Percentiles rank a stretch among this genome's conserved stretches.
Evolutionary conservation across 1,140 invertebrate species (phyloP).

Genomic region (Scaptomyza pallida): DNA sequence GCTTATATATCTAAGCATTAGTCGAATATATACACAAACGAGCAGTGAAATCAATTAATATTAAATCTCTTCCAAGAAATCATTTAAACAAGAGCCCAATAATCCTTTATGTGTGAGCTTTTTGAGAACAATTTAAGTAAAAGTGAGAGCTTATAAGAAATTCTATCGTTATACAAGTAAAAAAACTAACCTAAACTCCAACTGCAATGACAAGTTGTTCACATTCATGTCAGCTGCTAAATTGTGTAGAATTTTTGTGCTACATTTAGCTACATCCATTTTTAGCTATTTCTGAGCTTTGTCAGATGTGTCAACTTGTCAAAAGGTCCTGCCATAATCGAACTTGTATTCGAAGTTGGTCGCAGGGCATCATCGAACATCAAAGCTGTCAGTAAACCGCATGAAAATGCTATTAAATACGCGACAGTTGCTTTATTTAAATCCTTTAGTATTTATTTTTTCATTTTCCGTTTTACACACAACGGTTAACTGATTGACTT

Average conservation of each 20-base stretch:
- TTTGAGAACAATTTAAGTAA: no score
- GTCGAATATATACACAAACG: no score
- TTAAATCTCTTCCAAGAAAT: neutral
- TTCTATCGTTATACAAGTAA: no score
- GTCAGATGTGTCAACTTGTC: constrained; percentile 37
- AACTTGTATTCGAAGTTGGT: constrained; percentile 15
- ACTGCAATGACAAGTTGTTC: constrained; percentile 20
- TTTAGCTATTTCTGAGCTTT: constrained; percentile 2
- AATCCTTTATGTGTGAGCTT: constrained; percentile 15
- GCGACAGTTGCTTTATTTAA: constrained; percentile 8
- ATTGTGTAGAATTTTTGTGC: neutral
- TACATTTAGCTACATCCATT: neutral
- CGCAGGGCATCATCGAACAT: constrained; percentile 23
- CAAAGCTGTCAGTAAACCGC: constrained; percentile 25
- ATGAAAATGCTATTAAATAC: constrained; percentile 22
- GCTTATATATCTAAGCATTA: neutral
- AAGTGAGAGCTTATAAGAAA: no score
- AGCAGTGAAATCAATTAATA: neutral
- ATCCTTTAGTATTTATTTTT: constrained; percentile 4
- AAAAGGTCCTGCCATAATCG: constrained; percentile 5
- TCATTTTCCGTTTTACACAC: neutral
- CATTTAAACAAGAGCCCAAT: neutral
- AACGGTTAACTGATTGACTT: constrained; percentile 9
- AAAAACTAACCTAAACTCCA: neutral
- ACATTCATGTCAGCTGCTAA: constrained; percentile 23